Base-by-base conservation (phyloP, 1,140 invertebrate species). In the Achroia grisella region DNA sequence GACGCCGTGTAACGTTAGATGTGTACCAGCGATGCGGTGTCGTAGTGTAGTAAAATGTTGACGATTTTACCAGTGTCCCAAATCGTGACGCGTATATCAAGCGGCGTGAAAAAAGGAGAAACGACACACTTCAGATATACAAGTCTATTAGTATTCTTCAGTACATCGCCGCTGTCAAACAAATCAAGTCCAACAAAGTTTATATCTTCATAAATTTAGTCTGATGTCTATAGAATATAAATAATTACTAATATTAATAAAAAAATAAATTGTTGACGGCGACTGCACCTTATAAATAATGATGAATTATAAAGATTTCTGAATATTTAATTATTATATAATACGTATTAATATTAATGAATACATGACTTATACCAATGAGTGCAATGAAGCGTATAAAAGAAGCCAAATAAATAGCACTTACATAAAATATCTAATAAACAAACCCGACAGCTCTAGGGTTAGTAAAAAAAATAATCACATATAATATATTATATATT, bases 61-160 rank as follows among this genome's bases (percentile, higher is more conserved):
- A 67, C 57, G 62, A 58, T 75, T 70, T 84, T 84, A 84, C 80
- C 80, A 84, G 80, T 85, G 78, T 85, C 70, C 77, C 74, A 73
- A 74, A 75, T 64, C 62, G 80, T 85, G 80, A 82, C 75, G 76
- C 76, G 72, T 49, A 56, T 60, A 71, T 81, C 76, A 85, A 85
- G 80, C 80, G 78, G 80, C 80, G 80, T 85, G 80, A 73, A 85
- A 84, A 83, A 73, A 79, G 68, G 65, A 81, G 72, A 79, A 73
- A 80, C 62, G 67, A 70, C 68, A 78, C 64, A 71, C 55, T 75
- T 72, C 66, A 70, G 55, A 67, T 74, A 66, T 53, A 69, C 54
- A 69, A 14, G 52, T 64, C 42, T 51, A 36, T 50, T 43, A 37
- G 15, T 50, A 59, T 39, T 44, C 39, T 60, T 48, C 48, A 27